Evolutionary conservation across 2,113 vertebrate genomes (phyloP).

Genomic region (Rhynchomys soricoides): DNA sequence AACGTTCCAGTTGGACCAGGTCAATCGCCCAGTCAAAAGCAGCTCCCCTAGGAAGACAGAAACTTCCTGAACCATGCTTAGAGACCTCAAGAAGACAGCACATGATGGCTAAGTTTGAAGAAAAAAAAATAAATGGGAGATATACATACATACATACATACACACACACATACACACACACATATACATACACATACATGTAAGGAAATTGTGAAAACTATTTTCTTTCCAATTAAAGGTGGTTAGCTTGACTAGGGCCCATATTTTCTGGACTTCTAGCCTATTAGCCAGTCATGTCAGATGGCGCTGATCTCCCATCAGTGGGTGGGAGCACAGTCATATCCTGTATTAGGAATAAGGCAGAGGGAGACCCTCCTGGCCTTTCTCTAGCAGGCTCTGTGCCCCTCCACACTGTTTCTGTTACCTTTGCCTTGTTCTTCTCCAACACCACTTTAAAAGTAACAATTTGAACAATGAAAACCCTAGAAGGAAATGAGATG

Average conservation of each 20-base stretch:
- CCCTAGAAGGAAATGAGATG: neutral
- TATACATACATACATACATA: neutral
- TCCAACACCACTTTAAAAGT: neutral
- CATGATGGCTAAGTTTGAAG: neutral
- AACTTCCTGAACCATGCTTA: neutral
- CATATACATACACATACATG: neutral
- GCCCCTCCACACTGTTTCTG: neutral
- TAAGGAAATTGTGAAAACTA: neutral
- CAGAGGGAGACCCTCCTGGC: neutral
- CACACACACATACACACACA: neutral
- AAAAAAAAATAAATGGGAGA: neutral
- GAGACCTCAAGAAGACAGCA: neutral
- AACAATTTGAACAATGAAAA: neutral
- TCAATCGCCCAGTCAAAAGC: neutral
- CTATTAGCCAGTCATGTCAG: neutral
- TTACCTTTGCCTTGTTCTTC: neutral
- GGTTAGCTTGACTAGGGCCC: neutral
- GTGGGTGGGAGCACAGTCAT: neutral
- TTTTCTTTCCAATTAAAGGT: neutral
- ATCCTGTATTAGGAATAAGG: neutral
- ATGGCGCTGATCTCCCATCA: neutral
- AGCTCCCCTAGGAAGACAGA: neutral
- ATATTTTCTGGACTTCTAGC: neutral
- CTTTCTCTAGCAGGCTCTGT: neutral
- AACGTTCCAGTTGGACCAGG: neutral